These are phyloP conservation scores for Cryptus viduatorius DNA, from an alignment of 2,888 invertebrate species.

Conservation along the genomic window DNA sequence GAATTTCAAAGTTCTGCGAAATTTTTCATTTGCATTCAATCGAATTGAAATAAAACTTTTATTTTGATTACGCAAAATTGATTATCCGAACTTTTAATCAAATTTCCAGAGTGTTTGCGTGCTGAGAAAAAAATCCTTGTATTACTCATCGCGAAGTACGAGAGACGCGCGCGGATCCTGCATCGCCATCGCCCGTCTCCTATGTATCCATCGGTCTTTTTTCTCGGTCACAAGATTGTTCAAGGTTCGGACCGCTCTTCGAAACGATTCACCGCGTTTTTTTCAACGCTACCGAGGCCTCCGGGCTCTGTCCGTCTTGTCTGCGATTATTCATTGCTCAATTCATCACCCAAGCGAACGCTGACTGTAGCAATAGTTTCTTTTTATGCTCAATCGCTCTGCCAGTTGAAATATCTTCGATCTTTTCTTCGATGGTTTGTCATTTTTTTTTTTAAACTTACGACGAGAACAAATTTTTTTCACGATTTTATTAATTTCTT, in stretches of 20 bases:
- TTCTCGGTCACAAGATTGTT: constrained; percentile 33
- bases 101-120: constrained; percentile 45
- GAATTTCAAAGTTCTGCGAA: constrained; percentile 54
- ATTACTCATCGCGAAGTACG: constrained; percentile 26
- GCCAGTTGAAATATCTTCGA: not conserved
- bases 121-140: constrained; percentile 6
- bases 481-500: not conserved
- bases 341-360: constrained; percentile 49
- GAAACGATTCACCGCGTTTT: constrained; percentile 24
- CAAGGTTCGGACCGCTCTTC: constrained; percentile 17
- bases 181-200: constrained; percentile 19
- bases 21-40: constrained; percentile 51
- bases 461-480: not conserved
- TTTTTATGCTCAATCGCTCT: not conserved
- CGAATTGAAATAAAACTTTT: constrained; percentile 41
- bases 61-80: constrained; percentile 54
- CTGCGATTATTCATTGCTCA: constrained; percentile 54
- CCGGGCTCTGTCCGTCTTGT: constrained; percentile 9
- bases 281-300: constrained; percentile 23
- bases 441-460: not conserved
- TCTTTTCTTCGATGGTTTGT: not conserved
- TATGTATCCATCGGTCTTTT: not conserved
- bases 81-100: constrained; percentile 12
- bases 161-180: not conserved
- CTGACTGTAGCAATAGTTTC: constrained; percentile 29